Percentiles rank a stretch among this genome's conserved stretches.
phyloP scores from a whole-genome alignment of 2,113 vertebrate species.

The Guaruba guarouba region DNA sequence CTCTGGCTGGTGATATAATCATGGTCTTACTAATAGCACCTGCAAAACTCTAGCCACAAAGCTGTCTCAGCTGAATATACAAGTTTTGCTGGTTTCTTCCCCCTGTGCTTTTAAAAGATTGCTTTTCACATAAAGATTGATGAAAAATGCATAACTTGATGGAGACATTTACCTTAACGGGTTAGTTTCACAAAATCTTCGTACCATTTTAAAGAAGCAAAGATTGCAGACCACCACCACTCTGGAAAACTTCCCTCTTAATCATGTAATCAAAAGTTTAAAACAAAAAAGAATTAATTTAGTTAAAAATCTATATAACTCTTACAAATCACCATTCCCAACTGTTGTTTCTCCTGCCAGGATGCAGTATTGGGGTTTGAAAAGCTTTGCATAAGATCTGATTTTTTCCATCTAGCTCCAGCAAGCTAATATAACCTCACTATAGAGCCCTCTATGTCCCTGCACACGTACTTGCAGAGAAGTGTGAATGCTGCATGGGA shows the following conservation, averaged over 20 bases:
- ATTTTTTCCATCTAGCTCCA: constrained; percentile 6
- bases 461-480: not conserved
- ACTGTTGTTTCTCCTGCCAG: not conserved
- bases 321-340: not conserved
- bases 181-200: not conserved
- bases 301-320: not conserved
- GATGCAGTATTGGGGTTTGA: not conserved
- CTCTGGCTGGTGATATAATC: not conserved
- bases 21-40: not conserved
- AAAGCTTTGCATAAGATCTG: constrained; percentile 8
- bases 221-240: not conserved
- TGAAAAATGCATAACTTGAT: not conserved
- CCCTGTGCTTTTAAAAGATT: not conserved
- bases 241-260: not conserved
- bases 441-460: not conserved
- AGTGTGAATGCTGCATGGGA: not conserved
- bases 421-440: not conserved
- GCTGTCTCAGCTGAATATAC: not conserved
- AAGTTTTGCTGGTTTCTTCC: not conserved
- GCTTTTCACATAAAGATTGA: not conserved
- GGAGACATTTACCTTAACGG: not conserved
- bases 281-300: not conserved
- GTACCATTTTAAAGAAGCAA: not conserved
- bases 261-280: not conserved
- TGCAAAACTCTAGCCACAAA: not conserved